A percentile compares a stretch with the other conserved stretches of the same genome.
phyloP scores from a whole-genome alignment of 2,797 vertebrate species.

The Hybognathus amarus region DNA sequence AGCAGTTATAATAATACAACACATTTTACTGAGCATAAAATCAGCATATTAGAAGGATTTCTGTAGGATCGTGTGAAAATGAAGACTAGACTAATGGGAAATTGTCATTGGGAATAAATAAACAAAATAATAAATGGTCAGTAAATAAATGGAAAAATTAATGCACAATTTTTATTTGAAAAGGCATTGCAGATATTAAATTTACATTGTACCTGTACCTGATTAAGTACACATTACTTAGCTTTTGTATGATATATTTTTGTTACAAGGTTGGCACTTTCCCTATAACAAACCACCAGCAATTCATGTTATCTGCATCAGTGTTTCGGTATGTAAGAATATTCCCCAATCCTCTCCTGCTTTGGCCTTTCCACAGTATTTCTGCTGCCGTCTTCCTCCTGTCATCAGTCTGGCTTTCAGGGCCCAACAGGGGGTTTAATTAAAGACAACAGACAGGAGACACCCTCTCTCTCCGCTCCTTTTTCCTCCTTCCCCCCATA shows the following conservation, averaged over 20 bases:
- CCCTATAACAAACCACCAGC: background rate
- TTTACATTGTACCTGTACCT: too few species aligned
- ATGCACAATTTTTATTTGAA: background rate
- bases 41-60: too few species aligned
- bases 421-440: slow-evolving; percentile 51
- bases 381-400: slow-evolving; percentile 18
- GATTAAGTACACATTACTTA: background rate
- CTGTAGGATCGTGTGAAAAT: too few species aligned
- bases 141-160: background rate
- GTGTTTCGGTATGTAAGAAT: slow-evolving; percentile 17
- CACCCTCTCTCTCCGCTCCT: slow-evolving; percentile 16
- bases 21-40: too few species aligned
- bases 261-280: background rate
- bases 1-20: background rate
- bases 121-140: background rate
- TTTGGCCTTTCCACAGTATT: slow-evolving; percentile 29
- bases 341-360: background rate
- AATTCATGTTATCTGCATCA: background rate
- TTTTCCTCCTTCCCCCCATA: slow-evolving; percentile 18
- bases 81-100: background rate
- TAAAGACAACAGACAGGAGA: slow-evolving; percentile 54
- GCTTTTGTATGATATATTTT: too few species aligned
- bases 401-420: slow-evolving; percentile 46
- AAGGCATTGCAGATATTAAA: background rate
- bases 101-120: background rate